Percentiles rank a stretch among this genome's conserved stretches.
phyloP scores from a whole-genome alignment of 2,113 vertebrate genomes.

The Pygoscelis antarcticus region DNA sequence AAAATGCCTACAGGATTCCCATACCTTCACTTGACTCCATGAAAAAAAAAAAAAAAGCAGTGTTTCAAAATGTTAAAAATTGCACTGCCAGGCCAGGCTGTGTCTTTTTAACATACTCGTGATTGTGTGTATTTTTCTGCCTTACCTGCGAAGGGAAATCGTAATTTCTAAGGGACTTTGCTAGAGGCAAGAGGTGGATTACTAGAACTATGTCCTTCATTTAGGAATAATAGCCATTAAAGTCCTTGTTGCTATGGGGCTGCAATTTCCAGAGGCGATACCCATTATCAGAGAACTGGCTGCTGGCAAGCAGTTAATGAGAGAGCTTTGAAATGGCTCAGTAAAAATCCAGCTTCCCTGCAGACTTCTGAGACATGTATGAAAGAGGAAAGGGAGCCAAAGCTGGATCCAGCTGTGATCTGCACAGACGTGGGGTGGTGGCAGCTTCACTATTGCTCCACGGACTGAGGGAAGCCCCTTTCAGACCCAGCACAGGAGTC shows the following conservation, averaged over 20 bases:
- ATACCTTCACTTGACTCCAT: background rate
- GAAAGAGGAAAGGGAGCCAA: background rate
- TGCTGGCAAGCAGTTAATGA: constrained; percentile 55
- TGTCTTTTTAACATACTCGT: background rate
- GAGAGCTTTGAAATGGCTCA: background rate
- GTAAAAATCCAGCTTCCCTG: constrained; percentile 26
- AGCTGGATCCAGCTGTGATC: background rate
- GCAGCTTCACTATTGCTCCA: background rate
- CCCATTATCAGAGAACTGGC: constrained; percentile 19
- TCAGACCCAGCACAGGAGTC: background rate
- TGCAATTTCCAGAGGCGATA: constrained; percentile 41
- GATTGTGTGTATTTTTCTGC: background rate
- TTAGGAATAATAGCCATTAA: constrained; percentile 46
- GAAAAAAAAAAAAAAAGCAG: background rate
- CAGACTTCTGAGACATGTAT: background rate
- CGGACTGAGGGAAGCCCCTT: background rate
- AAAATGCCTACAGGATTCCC: background rate
- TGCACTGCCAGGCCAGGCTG: background rate
- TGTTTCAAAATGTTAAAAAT: background rate
- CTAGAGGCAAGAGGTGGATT: background rate
- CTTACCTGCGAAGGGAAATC: background rate
- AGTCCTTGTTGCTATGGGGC: constrained; percentile 64
- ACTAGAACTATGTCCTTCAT: background rate
- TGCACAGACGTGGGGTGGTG: background rate
- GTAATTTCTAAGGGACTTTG: background rate